A percentile compares a stretch with the other conserved stretches of the same genome.
Evolutionary conservation across 1,140 invertebrate genomes (phyloP).

Genomic region (Glossosoma conforme): DNA sequence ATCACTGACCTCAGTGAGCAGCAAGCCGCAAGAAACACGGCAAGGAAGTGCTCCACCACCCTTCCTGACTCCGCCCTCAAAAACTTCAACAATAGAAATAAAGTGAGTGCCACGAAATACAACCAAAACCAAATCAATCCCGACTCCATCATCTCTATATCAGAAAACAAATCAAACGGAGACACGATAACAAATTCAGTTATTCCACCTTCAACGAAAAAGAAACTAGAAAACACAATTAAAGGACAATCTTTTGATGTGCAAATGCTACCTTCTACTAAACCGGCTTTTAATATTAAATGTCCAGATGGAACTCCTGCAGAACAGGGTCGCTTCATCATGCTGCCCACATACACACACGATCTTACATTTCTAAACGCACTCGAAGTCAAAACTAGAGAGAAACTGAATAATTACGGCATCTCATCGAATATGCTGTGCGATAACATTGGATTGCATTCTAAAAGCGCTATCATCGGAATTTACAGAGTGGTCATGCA

Average conservation of each 20-base stretch:
- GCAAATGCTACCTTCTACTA: conserved; percentile 37
- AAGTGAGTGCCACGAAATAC: conserved; percentile 14
- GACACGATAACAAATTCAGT: conserved; percentile 5
- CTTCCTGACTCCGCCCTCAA: conserved; percentile 19
- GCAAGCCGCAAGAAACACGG: conserved; percentile 35
- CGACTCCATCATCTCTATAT: conserved; percentile 20
- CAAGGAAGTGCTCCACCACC: conserved; percentile 28
- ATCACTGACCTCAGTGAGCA: conserved; percentile 40
- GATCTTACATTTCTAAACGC: conserved; percentile 39
- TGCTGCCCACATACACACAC: conserved; percentile 42
- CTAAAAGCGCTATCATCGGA: conserved; percentile 44
- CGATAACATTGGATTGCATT: conserved; percentile 38
- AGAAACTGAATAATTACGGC: conserved; percentile 41
- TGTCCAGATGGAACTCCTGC: conserved; percentile 33
- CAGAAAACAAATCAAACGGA: conserved; percentile 23
- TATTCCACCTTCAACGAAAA: conserved; percentile 9
- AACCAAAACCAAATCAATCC: conserved; percentile 20
- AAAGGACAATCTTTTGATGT: conserved; percentile 35
- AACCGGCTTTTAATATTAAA: conserved; percentile 23
- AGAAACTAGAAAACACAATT: conserved; percentile 27
- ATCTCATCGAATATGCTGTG: conserved; percentile 41
- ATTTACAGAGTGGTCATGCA: conserved; percentile 47
- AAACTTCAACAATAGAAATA: conserved; percentile 23
- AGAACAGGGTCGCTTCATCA: conserved; percentile 43
- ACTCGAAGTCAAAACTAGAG: conserved; percentile 41